phyloP scores from a whole-genome alignment of 2,888 invertebrate species.

The Drosophila mettleri region DNA sequence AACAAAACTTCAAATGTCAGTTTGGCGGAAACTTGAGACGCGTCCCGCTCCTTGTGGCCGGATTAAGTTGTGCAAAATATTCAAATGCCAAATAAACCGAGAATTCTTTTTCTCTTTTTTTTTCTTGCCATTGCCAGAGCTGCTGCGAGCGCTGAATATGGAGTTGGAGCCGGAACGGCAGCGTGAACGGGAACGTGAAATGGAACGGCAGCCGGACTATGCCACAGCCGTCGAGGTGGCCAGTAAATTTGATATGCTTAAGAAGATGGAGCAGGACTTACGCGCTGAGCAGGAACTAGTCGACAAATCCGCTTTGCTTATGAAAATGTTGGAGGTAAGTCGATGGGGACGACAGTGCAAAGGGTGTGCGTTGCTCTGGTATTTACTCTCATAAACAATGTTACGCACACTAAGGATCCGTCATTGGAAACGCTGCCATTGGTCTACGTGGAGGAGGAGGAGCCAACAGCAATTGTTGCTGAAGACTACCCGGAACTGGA shows the following conservation, averaged over 20 bases:
- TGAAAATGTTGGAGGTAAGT: constrained; percentile 84
- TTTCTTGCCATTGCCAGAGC: constrained; percentile 58
- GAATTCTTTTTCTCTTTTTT: constrained; percentile 24
- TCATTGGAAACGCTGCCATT: constrained; percentile 82
- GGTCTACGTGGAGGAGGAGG: constrained; percentile 83
- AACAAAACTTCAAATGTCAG: constrained; percentile 60
- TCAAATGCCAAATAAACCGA: constrained; percentile 46
- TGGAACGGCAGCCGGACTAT: constrained; percentile 73
- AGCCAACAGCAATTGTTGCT: constrained; percentile 36
- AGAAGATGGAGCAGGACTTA: constrained; percentile 82
- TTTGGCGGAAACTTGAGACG: constrained; percentile 51
- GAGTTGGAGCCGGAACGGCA: constrained; percentile 68
- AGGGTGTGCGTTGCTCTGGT: not conserved
- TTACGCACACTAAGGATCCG: constrained; percentile 76
- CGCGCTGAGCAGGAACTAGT: constrained; percentile 84
- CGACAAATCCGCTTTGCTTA: constrained; percentile 83
- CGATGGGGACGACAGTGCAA: not conserved
- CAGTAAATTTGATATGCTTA: constrained; percentile 81
- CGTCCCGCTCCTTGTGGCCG: constrained; percentile 41
- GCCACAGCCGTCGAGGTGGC: constrained; percentile 79
- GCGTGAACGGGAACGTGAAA: constrained; percentile 40
- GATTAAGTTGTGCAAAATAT: constrained; percentile 61
- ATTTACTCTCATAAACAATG: not conserved
- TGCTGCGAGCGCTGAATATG: constrained; percentile 79
- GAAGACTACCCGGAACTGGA: constrained; percentile 64